phyloP scores from a whole-genome alignment of 2,797 vertebrate genomes.

The Microhierax caerulescens region DNA sequence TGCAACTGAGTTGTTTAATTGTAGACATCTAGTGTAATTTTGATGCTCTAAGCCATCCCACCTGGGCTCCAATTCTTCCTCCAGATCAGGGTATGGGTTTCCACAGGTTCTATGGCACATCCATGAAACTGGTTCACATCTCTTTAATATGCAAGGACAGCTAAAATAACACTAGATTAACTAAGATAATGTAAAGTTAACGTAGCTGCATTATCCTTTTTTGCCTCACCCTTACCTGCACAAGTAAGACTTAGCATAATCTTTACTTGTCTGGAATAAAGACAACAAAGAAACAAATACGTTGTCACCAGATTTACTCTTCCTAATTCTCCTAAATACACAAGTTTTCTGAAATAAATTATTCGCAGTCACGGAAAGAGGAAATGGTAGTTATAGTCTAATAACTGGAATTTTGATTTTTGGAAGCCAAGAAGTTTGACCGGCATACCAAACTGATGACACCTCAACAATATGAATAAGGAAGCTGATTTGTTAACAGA shows the following conservation, averaged over 20 bases:
- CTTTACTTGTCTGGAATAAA: background rate
- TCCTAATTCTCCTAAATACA: background rate
- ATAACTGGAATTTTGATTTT: background rate
- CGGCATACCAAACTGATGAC: background rate
- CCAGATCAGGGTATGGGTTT: background rate
- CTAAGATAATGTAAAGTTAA: background rate
- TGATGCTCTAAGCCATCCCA: background rate
- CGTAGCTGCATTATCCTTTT: background rate
- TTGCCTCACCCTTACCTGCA: background rate
- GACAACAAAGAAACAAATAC: background rate
- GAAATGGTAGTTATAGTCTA: background rate
- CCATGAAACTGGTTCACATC: background rate
- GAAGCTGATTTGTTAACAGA: background rate
- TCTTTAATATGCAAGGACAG: background rate
- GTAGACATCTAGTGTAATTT: background rate
- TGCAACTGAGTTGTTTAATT: background rate
- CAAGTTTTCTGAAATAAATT: background rate
- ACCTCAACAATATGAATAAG: background rate
- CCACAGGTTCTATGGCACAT: background rate
- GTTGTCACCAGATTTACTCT: background rate
- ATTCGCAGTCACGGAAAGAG: background rate
- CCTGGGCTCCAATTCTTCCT: background rate
- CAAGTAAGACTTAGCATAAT: background rate
- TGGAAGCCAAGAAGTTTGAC: background rate
- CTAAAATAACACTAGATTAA: background rate